Conservation (phyloP, 1,140 invertebrate genomes). For the Heterodera schachtii region DNA sequence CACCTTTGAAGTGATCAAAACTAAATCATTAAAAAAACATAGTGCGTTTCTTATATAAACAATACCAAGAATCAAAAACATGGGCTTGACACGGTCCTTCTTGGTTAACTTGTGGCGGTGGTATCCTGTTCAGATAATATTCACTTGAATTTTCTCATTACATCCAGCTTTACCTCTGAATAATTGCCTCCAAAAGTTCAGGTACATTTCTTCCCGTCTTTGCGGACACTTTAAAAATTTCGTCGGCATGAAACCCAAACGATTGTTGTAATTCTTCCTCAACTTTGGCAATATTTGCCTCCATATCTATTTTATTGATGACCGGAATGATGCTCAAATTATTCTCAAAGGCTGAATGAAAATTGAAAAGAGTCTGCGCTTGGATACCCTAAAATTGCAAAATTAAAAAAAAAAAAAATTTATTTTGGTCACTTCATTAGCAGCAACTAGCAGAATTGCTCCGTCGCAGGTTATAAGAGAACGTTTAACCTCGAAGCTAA, state of each 20-base stretch:
- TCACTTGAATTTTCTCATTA: background rate
- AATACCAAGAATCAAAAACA: constrained; percentile 88
- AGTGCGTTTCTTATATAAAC: background rate
- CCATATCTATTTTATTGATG: constrained; percentile 94
- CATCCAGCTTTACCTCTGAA: constrained; percentile 57
- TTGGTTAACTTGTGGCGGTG: constrained; percentile 70
- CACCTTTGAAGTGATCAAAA: constrained; percentile 79
- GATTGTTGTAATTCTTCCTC: constrained; percentile 77
- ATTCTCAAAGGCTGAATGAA: constrained; percentile 83
- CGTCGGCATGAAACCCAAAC: constrained; percentile 79
- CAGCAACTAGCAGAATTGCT: constrained; percentile 89
- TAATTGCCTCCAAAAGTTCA: constrained; percentile 66
- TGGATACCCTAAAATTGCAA: constrained; percentile 76
- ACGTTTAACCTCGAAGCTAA: constrained; percentile 82
- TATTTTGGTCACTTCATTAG: constrained; percentile 76
- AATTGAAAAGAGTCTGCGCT: constrained; percentile 96
- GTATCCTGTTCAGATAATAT: constrained; percentile 60
- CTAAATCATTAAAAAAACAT: constrained; percentile 4
- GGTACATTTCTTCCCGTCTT: constrained; percentile 72
- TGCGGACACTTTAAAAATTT: constrained; percentile 78
- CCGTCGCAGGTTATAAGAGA: constrained; percentile 90
- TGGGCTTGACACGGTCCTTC: constrained; percentile 77
- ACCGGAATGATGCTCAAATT: constrained; percentile 85
- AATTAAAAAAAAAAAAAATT: constrained; percentile 16
- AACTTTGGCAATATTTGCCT: constrained; percentile 60